Percentiles rank a stretch among this genome's conserved stretches.
Conservation (phyloP, 2,888 invertebrate genomes). For the Drosophila neonasuta region DNA sequence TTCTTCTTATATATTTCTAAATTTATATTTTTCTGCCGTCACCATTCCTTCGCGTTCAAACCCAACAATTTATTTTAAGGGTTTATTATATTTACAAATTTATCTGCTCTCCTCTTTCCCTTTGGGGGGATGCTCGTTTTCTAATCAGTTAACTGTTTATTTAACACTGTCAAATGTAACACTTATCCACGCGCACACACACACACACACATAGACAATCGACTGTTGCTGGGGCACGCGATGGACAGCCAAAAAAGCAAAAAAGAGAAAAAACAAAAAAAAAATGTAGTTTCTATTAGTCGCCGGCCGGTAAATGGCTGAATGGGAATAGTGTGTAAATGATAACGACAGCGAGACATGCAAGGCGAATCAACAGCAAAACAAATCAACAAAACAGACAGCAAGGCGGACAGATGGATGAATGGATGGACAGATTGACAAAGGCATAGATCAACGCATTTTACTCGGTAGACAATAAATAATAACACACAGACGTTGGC, state of each 20-base stretch:
- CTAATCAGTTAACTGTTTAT: conserved; percentile 61
- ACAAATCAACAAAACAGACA: conserved; percentile 21
- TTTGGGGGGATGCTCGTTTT: conserved; percentile 34
- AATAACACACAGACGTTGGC: conserved; percentile 47
- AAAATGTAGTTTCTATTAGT: conserved; percentile 31
- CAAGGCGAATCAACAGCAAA: conserved; percentile 62
- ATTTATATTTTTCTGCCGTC: no score
- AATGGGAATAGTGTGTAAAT: conserved; percentile 52
- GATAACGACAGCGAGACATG: conserved; percentile 70
- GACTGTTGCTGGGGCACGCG: conserved; percentile 62
- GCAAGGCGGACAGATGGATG: conserved; percentile 20
- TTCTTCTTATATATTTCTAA: no score
- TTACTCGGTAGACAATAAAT: conserved; percentile 58
- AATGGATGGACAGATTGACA: conserved; percentile 16
- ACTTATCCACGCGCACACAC: conserved; percentile 43
- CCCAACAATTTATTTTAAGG: no score
- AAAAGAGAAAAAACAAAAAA: conserved; percentile 13
- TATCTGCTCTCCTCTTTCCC: neutral
- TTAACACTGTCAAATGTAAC: conserved; percentile 69
- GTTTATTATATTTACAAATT: neutral
- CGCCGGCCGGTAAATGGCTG: conserved; percentile 69
- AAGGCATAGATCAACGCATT: conserved; percentile 25
- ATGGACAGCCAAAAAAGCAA: conserved; percentile 22
- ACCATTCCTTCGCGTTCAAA: no score
- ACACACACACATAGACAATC: conserved; percentile 18